A percentile compares a stretch with the other conserved stretches of the same genome.
phyloP scores from a whole-genome alignment of 1,140 invertebrate genomes.

The Pygmarrhopalites habei region DNA sequence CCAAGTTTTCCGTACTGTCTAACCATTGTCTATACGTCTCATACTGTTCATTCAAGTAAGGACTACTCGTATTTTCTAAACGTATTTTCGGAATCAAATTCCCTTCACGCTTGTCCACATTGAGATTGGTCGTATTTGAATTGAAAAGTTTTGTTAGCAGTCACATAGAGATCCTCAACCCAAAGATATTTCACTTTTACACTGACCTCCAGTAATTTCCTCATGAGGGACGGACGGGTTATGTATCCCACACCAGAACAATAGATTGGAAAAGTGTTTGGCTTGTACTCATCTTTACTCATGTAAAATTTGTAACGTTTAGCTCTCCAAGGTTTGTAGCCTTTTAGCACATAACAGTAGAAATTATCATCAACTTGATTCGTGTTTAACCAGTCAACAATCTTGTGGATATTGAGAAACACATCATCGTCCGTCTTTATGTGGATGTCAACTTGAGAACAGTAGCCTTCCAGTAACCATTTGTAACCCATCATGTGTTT shows the following conservation, averaged over 20 bases:
- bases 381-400: conserved; percentile 34
- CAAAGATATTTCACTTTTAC: not conserved
- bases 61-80: not conserved
- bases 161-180: not conserved
- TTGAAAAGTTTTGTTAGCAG: not conserved
- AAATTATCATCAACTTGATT: conserved; percentile 23
- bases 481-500: conserved; percentile 48
- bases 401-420: conserved; percentile 47
- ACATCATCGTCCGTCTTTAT: conserved; percentile 52
- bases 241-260: conserved; percentile 49
- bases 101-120: no score
- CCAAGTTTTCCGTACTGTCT: not conserved
- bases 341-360: conserved; percentile 43
- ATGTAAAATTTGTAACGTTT: conserved; percentile 19
- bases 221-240: conserved; percentile 43
- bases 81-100: no score
- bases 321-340: conserved; percentile 39
- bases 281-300: conserved; percentile 6
- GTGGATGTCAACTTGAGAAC: conserved; percentile 43
- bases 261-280: conserved; percentile 10
- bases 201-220: not conserved
- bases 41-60: conserved; percentile 4
- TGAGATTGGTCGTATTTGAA: no score
- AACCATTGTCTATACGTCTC: not conserved
- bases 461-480: conserved; percentile 46